phyloP scores from a whole-genome alignment of 2,113 vertebrate species.

The Calidris pygmaea region DNA sequence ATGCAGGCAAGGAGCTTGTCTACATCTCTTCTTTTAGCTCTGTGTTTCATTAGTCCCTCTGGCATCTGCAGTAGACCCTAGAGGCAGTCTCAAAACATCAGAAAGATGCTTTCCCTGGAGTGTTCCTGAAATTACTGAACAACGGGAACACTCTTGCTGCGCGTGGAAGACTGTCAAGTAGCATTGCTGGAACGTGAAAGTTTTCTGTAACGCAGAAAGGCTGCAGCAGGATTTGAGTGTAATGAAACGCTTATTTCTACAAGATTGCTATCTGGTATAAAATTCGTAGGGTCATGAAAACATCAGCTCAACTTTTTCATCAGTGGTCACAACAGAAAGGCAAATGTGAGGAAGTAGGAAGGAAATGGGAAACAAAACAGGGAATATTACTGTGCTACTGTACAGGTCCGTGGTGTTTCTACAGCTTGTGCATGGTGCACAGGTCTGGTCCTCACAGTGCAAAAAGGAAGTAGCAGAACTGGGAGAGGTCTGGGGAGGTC shows the following conservation, averaged over 20 bases:
- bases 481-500: not conserved
- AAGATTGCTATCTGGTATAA: not conserved
- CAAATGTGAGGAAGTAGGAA: not conserved
- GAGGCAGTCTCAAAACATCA: accelerated
- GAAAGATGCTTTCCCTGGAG: not conserved
- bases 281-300: not conserved
- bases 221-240: not conserved
- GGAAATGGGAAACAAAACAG: not conserved
- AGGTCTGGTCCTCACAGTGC: not conserved
- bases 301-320: not conserved
- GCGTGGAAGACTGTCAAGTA: not conserved
- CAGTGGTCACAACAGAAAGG: not conserved
- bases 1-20: not conserved
- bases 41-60: not conserved
- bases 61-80: not conserved
- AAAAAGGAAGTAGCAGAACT: not conserved
- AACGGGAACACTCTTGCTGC: not conserved
- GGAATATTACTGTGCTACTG: not conserved
- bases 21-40: not conserved
- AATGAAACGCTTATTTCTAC: accelerated
- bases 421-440: not conserved
- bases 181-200: not conserved
- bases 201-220: not conserved
- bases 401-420: not conserved
- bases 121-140: not conserved